Base-by-base conservation (phyloP, 1,140 invertebrate genomes). In the Atta texana region DNA sequence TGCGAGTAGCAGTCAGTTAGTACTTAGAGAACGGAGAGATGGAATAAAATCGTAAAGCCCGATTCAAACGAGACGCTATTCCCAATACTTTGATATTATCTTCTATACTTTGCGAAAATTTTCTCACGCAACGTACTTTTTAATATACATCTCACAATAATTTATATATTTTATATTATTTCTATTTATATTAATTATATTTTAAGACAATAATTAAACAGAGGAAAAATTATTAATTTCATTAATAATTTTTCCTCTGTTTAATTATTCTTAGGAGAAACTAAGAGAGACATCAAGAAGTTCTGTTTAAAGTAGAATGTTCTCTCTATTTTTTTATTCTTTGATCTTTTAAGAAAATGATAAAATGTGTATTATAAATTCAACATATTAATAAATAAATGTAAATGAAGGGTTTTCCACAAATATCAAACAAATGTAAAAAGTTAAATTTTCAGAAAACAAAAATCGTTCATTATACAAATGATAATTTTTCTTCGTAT, bases 21-120 rank as follows among this genome's bases (percentile, higher is more conserved):
- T 51, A 24, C 39, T 44, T 44, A 44, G 31, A 76, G 57, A 63
- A 21, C 3, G 21, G 39, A 77, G 55, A 24, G 34, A 24, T 31
- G 59, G 44, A 78, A 64, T 66, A 34, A 64, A 78, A 64, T 18
- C 49, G 34, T 61, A 76, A 61, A 78, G 24, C 44, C 44, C 44
- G 75, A 39, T 61, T 49, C 18, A 77, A 34, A 49, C 75, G 21
- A 8, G 34, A 64, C 24, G 24, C 75, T 49, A 14, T 21, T 68
- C 14, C 3, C 21, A 51, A 69, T 51, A 39, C 10, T 39, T 68
- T 44, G 18, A 68, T n/a, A n/a, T n/a, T n/a, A n/a, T 68, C 64
- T 68, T 39, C 2, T 68, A 21, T 39, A 21, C 10, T 68, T 39
- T 21, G 34, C 34, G 5, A 68, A 68, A 21, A 39, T 68, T 44